phyloP scores from a whole-genome alignment of 2,113 vertebrate genomes.

The Phainopepla nitens region DNA sequence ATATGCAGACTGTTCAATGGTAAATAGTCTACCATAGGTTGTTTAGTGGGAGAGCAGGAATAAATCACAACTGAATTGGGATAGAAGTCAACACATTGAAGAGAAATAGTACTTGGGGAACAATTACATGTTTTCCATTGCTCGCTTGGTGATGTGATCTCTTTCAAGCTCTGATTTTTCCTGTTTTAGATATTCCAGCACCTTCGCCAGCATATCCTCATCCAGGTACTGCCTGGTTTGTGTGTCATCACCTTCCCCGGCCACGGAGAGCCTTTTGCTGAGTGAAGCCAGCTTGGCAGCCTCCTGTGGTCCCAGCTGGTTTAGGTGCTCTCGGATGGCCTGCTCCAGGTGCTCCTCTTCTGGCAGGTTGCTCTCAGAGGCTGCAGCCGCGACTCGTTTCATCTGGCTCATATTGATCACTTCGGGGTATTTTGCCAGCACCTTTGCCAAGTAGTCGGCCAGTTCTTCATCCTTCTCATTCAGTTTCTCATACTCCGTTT shows the following conservation, averaged over 20 bases:
- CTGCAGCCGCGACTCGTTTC: slow-evolving; percentile 71
- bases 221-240: slow-evolving; percentile 74
- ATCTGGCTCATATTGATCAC: slow-evolving; percentile 68
- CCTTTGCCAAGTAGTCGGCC: slow-evolving; percentile 82
- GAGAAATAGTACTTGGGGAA: slow-evolving; percentile 44
- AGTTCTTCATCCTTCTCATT: slow-evolving; percentile 82
- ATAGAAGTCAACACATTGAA: slow-evolving; percentile 68
- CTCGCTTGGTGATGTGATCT: slow-evolving; percentile 79
- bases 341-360: slow-evolving; percentile 72
- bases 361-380: slow-evolving; percentile 62
- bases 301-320: slow-evolving; percentile 74
- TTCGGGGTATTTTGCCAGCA: slow-evolving; percentile 81
- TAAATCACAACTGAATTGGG: slow-evolving; percentile 68
- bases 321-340: slow-evolving; percentile 79
- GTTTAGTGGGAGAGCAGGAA: slow-evolving; percentile 42
- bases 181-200: slow-evolving; percentile 86
- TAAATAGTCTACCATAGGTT: slow-evolving; percentile 36
- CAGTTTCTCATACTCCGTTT: slow-evolving; percentile 74
- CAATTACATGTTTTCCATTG: slow-evolving; percentile 79
- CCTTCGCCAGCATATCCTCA: slow-evolving; percentile 84
- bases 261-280: slow-evolving; percentile 72
- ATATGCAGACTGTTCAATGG: slow-evolving; percentile 61
- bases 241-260: slow-evolving; percentile 46
- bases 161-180: slow-evolving; percentile 80
- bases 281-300: slow-evolving; percentile 58